phyloP scores from a whole-genome alignment of 2,113 vertebrate genomes.

The Chroicocephalus ridibundus region DNA sequence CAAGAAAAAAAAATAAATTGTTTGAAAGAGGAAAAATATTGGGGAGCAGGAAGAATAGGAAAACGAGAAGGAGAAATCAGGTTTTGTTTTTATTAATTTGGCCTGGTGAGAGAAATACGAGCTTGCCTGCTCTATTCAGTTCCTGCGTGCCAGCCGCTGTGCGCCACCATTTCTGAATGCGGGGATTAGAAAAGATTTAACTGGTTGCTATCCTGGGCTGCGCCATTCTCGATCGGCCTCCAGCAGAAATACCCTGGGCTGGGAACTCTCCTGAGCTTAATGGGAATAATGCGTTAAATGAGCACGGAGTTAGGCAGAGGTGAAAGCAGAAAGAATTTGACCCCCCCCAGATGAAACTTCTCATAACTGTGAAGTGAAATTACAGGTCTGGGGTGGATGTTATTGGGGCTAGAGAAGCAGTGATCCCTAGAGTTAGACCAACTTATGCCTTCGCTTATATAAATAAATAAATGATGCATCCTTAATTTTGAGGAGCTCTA shows the following conservation, averaged over 20 bases:
- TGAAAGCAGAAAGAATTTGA: not conserved
- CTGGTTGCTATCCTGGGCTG: slow-evolving; percentile 16
- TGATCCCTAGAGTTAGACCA: not conserved
- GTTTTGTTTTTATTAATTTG: slow-evolving; percentile 80
- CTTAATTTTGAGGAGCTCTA: not conserved
- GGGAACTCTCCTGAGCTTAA: not conserved
- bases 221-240: not conserved
- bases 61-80: slow-evolving; percentile 52
- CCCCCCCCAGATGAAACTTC: not conserved
- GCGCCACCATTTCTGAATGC: slow-evolving; percentile 50
- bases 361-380: slow-evolving; percentile 10
- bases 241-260: not conserved
- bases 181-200: slow-evolving; percentile 43
- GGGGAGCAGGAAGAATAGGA: slow-evolving; percentile 68
- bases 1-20: slow-evolving; percentile 26
- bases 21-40: slow-evolving; percentile 76
- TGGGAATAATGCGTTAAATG: slow-evolving; percentile 24
- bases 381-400: not conserved
- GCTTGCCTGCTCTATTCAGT: slow-evolving; percentile 39
- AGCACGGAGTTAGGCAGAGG: not conserved
- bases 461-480: not conserved
- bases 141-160: not conserved
- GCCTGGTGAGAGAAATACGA: slow-evolving; percentile 64
- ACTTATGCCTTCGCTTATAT: not conserved
- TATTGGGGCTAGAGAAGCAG: not conserved